These are phyloP conservation scores for Ferrisia virgata DNA, from an alignment of 2,888 invertebrate species.

Conservation along the genomic window DNA sequence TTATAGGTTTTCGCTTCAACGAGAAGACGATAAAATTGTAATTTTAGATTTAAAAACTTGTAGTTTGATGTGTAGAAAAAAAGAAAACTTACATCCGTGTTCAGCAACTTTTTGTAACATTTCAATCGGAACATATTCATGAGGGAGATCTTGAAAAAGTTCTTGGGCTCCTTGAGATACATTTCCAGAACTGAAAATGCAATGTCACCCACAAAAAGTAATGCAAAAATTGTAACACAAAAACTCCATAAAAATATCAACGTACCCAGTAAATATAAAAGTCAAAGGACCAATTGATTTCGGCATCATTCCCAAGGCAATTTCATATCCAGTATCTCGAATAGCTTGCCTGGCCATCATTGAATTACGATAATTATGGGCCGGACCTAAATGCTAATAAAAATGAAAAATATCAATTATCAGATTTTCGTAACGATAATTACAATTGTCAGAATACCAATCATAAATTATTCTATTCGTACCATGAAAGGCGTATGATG, in stretches of 20 bases:
- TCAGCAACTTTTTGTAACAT: slow-evolving; percentile 92
- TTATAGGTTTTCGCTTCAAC: too few species aligned
- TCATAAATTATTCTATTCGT: slow-evolving; percentile 49
- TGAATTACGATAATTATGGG: slow-evolving; percentile 96
- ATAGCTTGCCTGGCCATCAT: slow-evolving; percentile 97
- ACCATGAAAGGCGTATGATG: slow-evolving; percentile 99
- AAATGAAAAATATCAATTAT: background rate
- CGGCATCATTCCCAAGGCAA: slow-evolving; percentile 91
- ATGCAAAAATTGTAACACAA: background rate
- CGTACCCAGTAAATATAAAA: slow-evolving; percentile 91
- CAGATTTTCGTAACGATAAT: background rate
- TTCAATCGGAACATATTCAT: slow-evolving; percentile 95
- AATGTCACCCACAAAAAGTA: background rate
- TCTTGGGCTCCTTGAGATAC: slow-evolving; percentile 71
- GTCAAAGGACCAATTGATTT: slow-evolving; percentile 95
- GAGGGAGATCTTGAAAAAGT: slow-evolving; percentile 93
- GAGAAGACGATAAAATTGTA: too few species aligned
- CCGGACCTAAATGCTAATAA: slow-evolving; percentile 85
- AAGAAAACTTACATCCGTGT: slow-evolving; percentile 78
- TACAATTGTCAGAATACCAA: background rate
- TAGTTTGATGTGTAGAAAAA: background rate
- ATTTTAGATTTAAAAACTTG: too few species aligned
- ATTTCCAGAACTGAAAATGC: slow-evolving; percentile 55
- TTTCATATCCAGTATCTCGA: slow-evolving; percentile 98
- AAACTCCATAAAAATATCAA: background rate